phyloP scores from a whole-genome alignment of 1,140 invertebrate genomes.

The Trichomalopsis sarcophagae region DNA sequence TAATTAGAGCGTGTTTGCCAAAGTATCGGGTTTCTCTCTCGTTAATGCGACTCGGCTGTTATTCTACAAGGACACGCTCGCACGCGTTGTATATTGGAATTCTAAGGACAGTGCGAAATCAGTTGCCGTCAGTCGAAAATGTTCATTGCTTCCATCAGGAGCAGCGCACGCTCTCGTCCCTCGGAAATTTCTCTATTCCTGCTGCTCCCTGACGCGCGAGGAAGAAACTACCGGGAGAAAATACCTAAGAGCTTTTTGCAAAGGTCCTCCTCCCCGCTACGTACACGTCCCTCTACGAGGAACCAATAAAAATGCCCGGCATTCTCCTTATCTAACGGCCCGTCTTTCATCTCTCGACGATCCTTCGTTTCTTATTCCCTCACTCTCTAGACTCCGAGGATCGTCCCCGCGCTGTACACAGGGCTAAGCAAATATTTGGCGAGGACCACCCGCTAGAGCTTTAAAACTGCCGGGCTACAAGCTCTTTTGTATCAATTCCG shows the following conservation, averaged over 20 bases:
- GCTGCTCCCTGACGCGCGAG: background rate
- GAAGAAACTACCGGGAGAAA: conserved; percentile 17
- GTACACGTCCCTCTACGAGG: conserved; percentile 33
- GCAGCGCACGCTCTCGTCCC: background rate
- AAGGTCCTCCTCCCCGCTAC: background rate
- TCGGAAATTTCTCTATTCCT: conserved; percentile 35
- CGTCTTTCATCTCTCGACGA: conserved; percentile 63
- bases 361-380: conserved; percentile 37
- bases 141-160: conserved; percentile 8
- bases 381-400: conserved; percentile 48
- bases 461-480: conserved; percentile 54
- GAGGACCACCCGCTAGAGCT: conserved; percentile 60
- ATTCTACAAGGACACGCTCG: too few species aligned
- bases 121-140: background rate
- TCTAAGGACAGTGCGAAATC: background rate
- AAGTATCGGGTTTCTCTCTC: conserved; percentile 1
- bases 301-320: conserved; percentile 71
- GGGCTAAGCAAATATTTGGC: conserved; percentile 73
- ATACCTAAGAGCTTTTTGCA: conserved; percentile 29
- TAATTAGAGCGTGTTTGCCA: conserved; percentile 18
- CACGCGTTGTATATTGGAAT: background rate
- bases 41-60: background rate
- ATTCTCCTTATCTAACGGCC: conserved; percentile 68
- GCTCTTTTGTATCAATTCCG: conserved; percentile 59
- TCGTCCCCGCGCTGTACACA: conserved; percentile 48